Conservation (phyloP, 2,888 invertebrate species). For the Drosophila pegasa region DNA sequence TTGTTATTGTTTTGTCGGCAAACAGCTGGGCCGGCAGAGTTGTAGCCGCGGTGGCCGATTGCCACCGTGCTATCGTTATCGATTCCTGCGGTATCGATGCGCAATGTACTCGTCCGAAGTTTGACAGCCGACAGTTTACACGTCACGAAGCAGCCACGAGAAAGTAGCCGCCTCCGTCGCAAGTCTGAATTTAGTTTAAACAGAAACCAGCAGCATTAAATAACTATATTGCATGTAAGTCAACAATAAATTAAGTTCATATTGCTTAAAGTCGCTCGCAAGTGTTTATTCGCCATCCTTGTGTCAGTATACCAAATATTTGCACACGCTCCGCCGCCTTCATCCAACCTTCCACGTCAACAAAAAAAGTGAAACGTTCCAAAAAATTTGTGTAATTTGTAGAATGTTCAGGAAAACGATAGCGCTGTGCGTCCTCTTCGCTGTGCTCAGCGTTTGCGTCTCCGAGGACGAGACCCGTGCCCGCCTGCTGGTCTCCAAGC, state of each 20-base stretch:
- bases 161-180: constrained; percentile 50
- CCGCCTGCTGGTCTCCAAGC: constrained; percentile 94
- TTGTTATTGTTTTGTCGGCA: constrained; percentile 53
- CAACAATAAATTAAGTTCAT: background rate
- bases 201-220: constrained; percentile 38
- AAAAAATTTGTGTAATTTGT: constrained; percentile 30
- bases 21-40: constrained; percentile 44
- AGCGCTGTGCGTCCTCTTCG: constrained; percentile 71
- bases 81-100: constrained; percentile 22
- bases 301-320: constrained; percentile 7
- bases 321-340: constrained; percentile 14
- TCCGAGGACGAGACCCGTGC: constrained; percentile 90
- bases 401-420: constrained; percentile 73
- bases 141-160: constrained; percentile 80
- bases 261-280: background rate
- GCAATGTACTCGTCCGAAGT: constrained; percentile 52
- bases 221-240: constrained; percentile 65
- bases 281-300: background rate
- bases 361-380: constrained; percentile 69
- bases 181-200: constrained; percentile 50
- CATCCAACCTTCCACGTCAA: constrained; percentile 77
- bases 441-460: constrained; percentile 74
- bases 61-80: constrained; percentile 16
- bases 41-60: constrained; percentile 9
- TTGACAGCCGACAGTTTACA: constrained; percentile 82